Conservation (phyloP, 2,113 vertebrate genomes). For the Tenrec ecaudatus region DNA sequence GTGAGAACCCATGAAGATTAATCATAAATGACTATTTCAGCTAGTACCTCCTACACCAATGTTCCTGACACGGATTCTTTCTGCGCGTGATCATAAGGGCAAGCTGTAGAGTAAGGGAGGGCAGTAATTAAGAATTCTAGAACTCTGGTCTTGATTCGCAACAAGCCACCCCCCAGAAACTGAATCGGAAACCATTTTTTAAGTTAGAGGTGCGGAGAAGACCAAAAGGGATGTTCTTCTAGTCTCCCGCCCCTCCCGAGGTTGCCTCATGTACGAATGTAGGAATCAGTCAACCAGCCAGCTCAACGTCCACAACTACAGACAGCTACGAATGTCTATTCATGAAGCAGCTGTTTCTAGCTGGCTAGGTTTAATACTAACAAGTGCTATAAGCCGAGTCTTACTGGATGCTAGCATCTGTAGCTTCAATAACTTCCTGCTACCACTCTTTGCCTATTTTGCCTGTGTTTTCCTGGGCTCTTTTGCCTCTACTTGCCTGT, state of each 20-base stretch:
- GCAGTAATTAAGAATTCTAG: not conserved
- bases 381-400: not conserved
- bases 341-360: not conserved
- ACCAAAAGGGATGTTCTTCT: not conserved
- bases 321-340: not conserved
- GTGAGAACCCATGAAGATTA: not conserved
- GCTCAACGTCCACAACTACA: not conserved
- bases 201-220: not conserved
- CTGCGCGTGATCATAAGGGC: not conserved
- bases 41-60: not conserved
- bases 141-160: not conserved
- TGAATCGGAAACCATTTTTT: not conserved
- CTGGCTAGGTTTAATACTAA: not conserved
- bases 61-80: not conserved
- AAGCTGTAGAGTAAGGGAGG: not conserved
- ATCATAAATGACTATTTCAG: not conserved
- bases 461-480: not conserved
- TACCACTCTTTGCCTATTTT: constrained; percentile 1
- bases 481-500: not conserved
- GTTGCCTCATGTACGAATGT: not conserved
- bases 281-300: not conserved
- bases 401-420: not conserved
- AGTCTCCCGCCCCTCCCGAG: not conserved
- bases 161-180: not conserved
- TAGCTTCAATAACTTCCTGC: not conserved